Evolutionary conservation across 2,888 invertebrate genomes (phyloP), one percentile per base, ranked within the genome.

Genomic region (Diploptera punctata): DNA sequence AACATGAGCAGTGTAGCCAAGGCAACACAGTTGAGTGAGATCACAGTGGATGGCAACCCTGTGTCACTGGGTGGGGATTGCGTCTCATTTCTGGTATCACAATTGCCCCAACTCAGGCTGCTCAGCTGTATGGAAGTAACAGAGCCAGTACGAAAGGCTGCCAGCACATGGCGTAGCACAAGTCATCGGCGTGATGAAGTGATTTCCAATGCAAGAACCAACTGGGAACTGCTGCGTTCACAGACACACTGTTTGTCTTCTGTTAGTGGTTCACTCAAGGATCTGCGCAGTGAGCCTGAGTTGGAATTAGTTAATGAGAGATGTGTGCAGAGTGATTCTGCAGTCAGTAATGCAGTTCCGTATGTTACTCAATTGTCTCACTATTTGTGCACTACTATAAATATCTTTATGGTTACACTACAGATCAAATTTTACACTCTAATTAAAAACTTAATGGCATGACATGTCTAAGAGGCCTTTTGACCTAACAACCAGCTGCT

Each of bases 1-100:
- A 95, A 96, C 80, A 93, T 97, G 83, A 89, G 91, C 65, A 92
- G 93, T 74, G 84, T 97, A 73, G 91, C 91, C 29, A 92, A 94
- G 82, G 92, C 93, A 0, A 84, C 87, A 9, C 90, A 91, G 73
- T 86, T 97, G 60, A 87, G 89, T 71, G 97, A 97, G 84, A 89
- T 97, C 62, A 92, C 95, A 21, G 88, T 97, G 72, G 97, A 94
- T 81, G 93, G 92, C 74, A 95, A 95, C 83, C 94, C 94, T 0
- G 90, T 95, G 10, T 91, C 92, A 21, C 82, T 92, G 75, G 91
- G 89, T n/a, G 91, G 92, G 0, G 94, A 94, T 78, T 94, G 93
- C 79, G 89, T 92, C 2, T 92, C 93, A 0, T 94, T 93, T 80
- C 82, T 94, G 57, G 93, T 94, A 0, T 92, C 93, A 0, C 92